Percentiles rank a stretch among this genome's conserved stretches.
phyloP scores from a whole-genome alignment of 2,797 vertebrate genomes.

The Phyllotis vaccarum region DNA sequence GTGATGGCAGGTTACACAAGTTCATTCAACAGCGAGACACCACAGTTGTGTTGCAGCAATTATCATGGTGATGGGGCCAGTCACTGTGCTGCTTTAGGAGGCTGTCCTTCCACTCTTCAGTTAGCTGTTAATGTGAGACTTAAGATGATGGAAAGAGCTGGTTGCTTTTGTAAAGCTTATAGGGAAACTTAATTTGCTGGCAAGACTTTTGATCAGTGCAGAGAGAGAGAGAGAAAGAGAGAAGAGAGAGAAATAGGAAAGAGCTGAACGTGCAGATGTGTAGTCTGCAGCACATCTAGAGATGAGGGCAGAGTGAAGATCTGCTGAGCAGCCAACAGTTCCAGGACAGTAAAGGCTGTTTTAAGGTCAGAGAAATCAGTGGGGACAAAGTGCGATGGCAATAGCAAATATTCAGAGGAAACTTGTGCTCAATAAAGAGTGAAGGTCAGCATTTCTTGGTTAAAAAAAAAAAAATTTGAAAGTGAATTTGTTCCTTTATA shows the following conservation, averaged over 20 bases:
- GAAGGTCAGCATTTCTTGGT: slow-evolving; percentile 66
- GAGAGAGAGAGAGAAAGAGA: neutral
- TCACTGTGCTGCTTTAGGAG: slow-evolving; percentile 75
- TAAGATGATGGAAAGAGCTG: slow-evolving; percentile 86
- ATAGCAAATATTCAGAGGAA: slow-evolving; percentile 62
- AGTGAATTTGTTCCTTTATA: slow-evolving; percentile 66
- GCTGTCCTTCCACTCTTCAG: slow-evolving; percentile 85
- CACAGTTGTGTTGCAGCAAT: slow-evolving; percentile 78
- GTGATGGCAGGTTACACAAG: slow-evolving; percentile 82
- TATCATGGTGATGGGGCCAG: slow-evolving; percentile 79
- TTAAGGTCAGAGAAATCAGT: slow-evolving; percentile 85
- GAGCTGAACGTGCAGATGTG: slow-evolving; percentile 85
- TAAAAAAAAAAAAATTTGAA: slow-evolving; percentile 13
- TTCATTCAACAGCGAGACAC: slow-evolving; percentile 81
- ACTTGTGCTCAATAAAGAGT: slow-evolving; percentile 70
- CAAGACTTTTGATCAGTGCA: slow-evolving; percentile 73
- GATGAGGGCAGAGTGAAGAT: slow-evolving; percentile 79
- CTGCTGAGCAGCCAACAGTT: slow-evolving; percentile 87
- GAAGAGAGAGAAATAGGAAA: slow-evolving; percentile 69
- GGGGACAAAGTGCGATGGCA: slow-evolving; percentile 70
- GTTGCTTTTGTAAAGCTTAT: slow-evolving; percentile 83
- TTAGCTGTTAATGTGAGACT: slow-evolving; percentile 87
- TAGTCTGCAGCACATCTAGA: slow-evolving; percentile 84
- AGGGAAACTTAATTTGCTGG: slow-evolving; percentile 80
- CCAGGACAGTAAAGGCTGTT: slow-evolving; percentile 84